Evolutionary conservation across 37 sponge, comb jelly and placozoan genomes (phyloP), one percentile per base, ranked within the genome.

Genomic region (Beroe ovata): DNA sequence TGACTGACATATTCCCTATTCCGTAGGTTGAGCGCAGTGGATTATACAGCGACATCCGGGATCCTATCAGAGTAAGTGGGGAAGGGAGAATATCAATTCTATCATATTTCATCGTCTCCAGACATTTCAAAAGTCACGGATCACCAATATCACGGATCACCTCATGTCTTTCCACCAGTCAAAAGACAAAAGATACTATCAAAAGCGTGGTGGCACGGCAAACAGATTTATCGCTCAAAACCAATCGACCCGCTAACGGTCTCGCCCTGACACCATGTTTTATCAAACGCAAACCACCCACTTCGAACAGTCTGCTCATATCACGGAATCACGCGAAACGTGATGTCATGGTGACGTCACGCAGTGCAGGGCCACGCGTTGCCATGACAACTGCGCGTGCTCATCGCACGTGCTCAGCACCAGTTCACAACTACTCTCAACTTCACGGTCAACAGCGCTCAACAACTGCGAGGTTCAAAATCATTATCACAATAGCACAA

Each of bases 11-110:
- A n/a, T n/a, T n/a, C n/a, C n/a, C n/a, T n/a, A n/a, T n/a, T n/a
- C n/a, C n/a, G n/a, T n/a, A 32, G 25, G 22, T 33, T 30, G 47
- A 21, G 25, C 4, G 38, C 84, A 20, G 33, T 11, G 8, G 84
- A 77, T 30, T 77, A 77, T 20, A 39, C 19, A 19, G 41, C 38
- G 28, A 21, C 84, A 11, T 33, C 54, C 36, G 20, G 20, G 20
- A 30, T 77, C 84, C 84, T 77, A 33, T 77, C 84, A 20, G 84
- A 77, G 84, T 77, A 29, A 77, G 84, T 77, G 6, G 4, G 1
- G 3, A 16, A 54, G 39, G 6, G 4, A 6, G 3, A 16, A 36
- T 28, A 3, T 29, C 26, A 40, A 21, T 42, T 77, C 26, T 21
- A 35, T 25, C 6, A 8, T 34, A 16, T 25, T 19, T 25, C 35